Conservation (phyloP, 1,140 invertebrate species). For the Papilio dardanus region DNA sequence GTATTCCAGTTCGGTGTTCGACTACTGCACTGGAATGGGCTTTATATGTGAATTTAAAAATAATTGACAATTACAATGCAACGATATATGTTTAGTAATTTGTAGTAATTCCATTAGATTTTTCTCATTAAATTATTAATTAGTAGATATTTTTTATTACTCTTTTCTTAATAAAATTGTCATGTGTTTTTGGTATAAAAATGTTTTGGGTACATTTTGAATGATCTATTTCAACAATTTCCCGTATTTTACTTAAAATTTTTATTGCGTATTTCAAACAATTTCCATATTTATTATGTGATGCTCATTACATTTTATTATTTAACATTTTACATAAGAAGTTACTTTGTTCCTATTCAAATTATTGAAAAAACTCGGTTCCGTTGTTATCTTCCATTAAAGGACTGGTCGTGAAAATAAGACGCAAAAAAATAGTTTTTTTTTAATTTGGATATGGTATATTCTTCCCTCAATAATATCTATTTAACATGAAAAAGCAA, state of each 20-base stretch:
- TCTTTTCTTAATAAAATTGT: not conserved
- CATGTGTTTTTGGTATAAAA: conserved; percentile 1
- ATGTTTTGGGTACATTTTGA: not conserved
- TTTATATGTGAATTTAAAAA: not conserved
- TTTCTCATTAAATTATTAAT: not conserved
- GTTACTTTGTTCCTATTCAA: not conserved
- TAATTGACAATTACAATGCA: conserved; percentile 12
- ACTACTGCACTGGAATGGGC: too few species aligned
- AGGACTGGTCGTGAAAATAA: too few species aligned
- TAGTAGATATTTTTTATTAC: not conserved
- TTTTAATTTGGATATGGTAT: too few species aligned
- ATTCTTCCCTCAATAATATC: too few species aligned
- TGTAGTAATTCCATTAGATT: not conserved
- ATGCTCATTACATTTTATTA: too few species aligned
- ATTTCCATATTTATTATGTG: not conserved
- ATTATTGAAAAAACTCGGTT: not conserved
- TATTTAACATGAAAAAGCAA: too few species aligned
- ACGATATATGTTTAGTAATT: not conserved
- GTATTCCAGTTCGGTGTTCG: too few species aligned
- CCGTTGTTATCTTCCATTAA: not conserved
- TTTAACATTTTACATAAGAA: not conserved
- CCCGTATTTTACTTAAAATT: not conserved
- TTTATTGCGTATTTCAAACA: not conserved
- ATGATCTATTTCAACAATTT: not conserved
- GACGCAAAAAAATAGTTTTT: too few species aligned